Conservation (phyloP, 2,797 vertebrate genomes). For the Brachyalestes nurse region DNA sequence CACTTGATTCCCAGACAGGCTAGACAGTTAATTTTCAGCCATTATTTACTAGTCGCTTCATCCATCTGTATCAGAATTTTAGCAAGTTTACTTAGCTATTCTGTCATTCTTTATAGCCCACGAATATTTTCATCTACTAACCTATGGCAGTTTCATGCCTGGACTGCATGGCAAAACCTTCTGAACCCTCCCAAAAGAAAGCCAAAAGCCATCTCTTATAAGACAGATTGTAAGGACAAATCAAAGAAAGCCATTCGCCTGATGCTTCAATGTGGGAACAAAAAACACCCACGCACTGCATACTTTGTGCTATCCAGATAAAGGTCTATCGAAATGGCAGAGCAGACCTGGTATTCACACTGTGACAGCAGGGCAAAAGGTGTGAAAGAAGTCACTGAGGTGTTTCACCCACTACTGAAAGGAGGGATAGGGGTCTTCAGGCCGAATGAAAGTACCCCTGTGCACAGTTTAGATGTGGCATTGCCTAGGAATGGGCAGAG, state of each 20-base stretch:
- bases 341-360: conserved; percentile 72
- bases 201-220: conserved; percentile 65
- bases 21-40: no score
- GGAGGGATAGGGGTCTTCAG: conserved; percentile 75
- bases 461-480: conserved; percentile 70
- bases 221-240: conserved; percentile 73
- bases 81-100: neutral
- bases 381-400: conserved; percentile 81
- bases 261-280: conserved; percentile 75
- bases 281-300: conserved; percentile 71
- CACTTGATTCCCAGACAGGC: no score
- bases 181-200: neutral
- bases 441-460: conserved; percentile 70
- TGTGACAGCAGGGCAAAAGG: conserved; percentile 73
- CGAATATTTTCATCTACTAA: neutral
- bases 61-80: neutral
- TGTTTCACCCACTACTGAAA: conserved; percentile 69
- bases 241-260: conserved; percentile 75
- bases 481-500: conserved; percentile 72
- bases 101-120: neutral
- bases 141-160: neutral
- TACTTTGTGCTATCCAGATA: conserved; percentile 77
- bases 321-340: conserved; percentile 71
- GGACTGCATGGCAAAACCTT: neutral
- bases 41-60: neutral